Conservation (phyloP, 2,888 invertebrate species). For the Hirtodrosophila cameraria region DNA sequence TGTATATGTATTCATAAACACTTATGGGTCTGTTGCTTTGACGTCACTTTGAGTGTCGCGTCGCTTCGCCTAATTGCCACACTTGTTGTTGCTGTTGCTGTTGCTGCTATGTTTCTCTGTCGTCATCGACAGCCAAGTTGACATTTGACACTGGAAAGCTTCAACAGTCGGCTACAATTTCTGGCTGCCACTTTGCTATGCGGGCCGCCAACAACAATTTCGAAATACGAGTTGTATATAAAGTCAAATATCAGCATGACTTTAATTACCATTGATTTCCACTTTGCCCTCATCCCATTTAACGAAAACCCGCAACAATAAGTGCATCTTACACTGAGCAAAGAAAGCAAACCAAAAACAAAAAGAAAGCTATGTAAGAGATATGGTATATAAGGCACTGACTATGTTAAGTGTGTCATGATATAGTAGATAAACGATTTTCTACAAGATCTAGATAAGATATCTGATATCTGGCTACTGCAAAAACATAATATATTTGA, state of each 20-base stretch:
- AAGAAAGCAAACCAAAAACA: not conserved
- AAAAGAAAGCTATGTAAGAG: not conserved
- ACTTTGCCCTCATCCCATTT: constrained; percentile 58
- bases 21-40: constrained; percentile 48
- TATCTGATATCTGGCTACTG: constrained; percentile 19
- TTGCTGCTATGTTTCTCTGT: constrained; percentile 32
- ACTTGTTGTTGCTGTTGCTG: constrained; percentile 36
- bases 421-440: constrained; percentile 7
- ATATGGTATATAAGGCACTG: too few relatives aligned
- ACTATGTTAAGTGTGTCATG: too few relatives aligned
- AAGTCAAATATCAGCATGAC: constrained; percentile 49
- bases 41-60: constrained; percentile 50
- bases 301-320: constrained; percentile 9
- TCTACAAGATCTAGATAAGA: constrained; percentile 26
- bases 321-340: constrained; percentile 8
- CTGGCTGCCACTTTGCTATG: constrained; percentile 47
- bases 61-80: constrained; percentile 58
- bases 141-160: constrained; percentile 69
- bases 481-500: constrained; percentile 17
- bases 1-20: constrained; percentile 4
- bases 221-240: constrained; percentile 33
- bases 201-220: constrained; percentile 58
- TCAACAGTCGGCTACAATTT: constrained; percentile 36
- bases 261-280: constrained; percentile 75
- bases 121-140: constrained; percentile 57